Evolutionary conservation across 2,888 invertebrate genomes (phyloP).

Genomic region (Melanargia galathea): DNA sequence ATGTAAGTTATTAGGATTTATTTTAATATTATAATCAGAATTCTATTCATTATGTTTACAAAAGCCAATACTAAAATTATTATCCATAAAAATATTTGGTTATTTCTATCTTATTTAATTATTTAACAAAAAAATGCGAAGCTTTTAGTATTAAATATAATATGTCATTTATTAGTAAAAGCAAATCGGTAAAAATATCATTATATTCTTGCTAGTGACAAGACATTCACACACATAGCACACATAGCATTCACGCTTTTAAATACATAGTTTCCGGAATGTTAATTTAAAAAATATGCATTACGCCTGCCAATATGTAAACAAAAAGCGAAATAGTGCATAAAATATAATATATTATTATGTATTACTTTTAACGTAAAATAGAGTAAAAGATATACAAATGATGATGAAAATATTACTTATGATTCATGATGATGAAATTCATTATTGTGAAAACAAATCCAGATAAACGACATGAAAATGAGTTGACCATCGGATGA

Average conservation of each 20-base stretch:
- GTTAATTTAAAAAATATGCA: not conserved
- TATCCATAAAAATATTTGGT: too few relatives aligned
- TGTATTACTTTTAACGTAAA: too few relatives aligned
- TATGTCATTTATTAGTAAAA: not conserved
- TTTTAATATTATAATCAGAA: not conserved
- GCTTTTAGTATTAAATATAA: not conserved
- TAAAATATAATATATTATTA: not conserved
- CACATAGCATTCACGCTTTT: too few relatives aligned
- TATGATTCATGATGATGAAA: not conserved
- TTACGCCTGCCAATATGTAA: not conserved
- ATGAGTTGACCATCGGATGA: slow-evolving; percentile 22
- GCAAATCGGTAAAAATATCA: not conserved
- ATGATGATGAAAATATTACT: not conserved
- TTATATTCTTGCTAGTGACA: not conserved
- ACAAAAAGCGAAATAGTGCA: not conserved
- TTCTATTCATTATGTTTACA: too few relatives aligned
- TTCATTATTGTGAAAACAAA: not conserved
- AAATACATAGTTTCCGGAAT: not conserved
- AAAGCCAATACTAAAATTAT: too few relatives aligned
- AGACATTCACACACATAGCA: not conserved
- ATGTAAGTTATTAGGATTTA: not conserved
- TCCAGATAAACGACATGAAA: slow-evolving; percentile 2
- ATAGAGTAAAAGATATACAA: not conserved
- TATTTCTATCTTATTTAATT: not conserved
- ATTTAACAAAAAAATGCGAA: not conserved